phyloP scores from a whole-genome alignment of 2,888 invertebrate species.

The Oxycera nigricornis region DNA sequence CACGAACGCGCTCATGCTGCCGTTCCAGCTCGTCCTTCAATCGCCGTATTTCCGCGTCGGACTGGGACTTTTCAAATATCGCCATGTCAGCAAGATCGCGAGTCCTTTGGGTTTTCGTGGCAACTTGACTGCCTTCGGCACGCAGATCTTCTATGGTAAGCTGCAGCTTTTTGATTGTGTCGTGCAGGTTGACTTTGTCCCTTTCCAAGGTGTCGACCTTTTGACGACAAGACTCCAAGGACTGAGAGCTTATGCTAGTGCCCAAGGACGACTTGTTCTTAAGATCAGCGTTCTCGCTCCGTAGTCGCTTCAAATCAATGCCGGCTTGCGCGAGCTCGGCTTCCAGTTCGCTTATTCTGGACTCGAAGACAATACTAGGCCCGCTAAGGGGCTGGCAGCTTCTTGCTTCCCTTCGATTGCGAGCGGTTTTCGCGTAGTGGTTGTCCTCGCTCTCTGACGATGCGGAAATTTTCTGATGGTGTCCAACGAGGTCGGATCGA shows the following conservation, averaged over 20 bases:
- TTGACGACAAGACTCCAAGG: conserved; percentile 68
- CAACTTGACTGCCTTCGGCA: conserved; percentile 68
- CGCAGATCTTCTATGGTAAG: conserved; percentile 69
- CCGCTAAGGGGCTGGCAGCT: conserved; percentile 66
- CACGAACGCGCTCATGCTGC: conserved; percentile 77
- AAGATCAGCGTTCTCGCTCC: conserved; percentile 69
- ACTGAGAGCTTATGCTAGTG: conserved; percentile 60
- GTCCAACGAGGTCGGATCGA: conserved; percentile 69
- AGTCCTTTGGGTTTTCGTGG: conserved; percentile 71
- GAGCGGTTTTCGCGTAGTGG: conserved; percentile 18
- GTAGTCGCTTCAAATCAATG: conserved; percentile 77
- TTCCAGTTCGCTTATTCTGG: conserved; percentile 82
- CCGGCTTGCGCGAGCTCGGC: conserved; percentile 81
- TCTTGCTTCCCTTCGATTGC: not conserved
- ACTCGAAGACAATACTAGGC: conserved; percentile 83
- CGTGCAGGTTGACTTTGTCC: conserved; percentile 73
- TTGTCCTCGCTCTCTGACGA: conserved; percentile 66
- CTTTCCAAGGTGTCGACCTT: conserved; percentile 76
- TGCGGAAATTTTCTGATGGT: conserved; percentile 50
- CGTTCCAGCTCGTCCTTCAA: conserved; percentile 79
- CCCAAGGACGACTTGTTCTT: conserved; percentile 59
- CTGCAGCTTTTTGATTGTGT: conserved; percentile 73
- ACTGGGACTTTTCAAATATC: conserved; percentile 77
- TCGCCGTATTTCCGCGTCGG: conserved; percentile 77
- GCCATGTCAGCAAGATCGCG: conserved; percentile 78